Evolutionary conservation across 2,113 vertebrate genomes (phyloP), one percentile per base, ranked within the genome.

Genomic region (Odontesthes bonariensis): DNA sequence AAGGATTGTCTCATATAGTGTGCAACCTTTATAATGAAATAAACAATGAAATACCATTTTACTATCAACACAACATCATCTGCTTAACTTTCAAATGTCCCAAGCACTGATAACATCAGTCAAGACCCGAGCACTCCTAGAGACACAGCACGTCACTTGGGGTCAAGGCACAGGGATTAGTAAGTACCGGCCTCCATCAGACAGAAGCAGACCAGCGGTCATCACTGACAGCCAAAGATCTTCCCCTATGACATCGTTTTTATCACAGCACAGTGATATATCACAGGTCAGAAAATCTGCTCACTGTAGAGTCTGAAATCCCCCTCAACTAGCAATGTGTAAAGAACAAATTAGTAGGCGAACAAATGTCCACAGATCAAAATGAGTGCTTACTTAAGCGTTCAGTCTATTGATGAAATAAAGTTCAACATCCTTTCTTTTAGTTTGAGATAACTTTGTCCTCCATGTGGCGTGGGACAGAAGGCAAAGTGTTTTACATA

Each of bases 131-230:
- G 68, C 49, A 17, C 62, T 38, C 62, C 55, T 5, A 7, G 35
- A 10, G 71, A 71, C 64, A 20, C 52, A 11, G 49, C 56, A 76
- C 40, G 46, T 71, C 52, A 61, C 61, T 58, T 40, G 83, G 75
- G 78, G 69, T 89, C 70, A 68, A 69, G 64, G 33, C 53, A 79
- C 7, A 1, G 35, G 58, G 75, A 81, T 85, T 35, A 88, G 81
- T 59, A 56, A 66, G n/a, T 31, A 11, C 71, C 23, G 35, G 12
- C 64, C 63, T 44, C 54, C 64, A n/a, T 75, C 42, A 59, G 52
- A 81, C 47, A 64, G 46, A 33, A 52, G 61, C 17, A 4, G 57
- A 49, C 60, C 27, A 17, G 23, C 33, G 59, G 56, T 75, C 7
- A 27, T 52, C 54, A 55, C 27, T 16, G 10, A 69, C 65, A 73